Base-by-base conservation (phyloP, 2,113 vertebrate genomes). In the Perca flavescens region DNA sequence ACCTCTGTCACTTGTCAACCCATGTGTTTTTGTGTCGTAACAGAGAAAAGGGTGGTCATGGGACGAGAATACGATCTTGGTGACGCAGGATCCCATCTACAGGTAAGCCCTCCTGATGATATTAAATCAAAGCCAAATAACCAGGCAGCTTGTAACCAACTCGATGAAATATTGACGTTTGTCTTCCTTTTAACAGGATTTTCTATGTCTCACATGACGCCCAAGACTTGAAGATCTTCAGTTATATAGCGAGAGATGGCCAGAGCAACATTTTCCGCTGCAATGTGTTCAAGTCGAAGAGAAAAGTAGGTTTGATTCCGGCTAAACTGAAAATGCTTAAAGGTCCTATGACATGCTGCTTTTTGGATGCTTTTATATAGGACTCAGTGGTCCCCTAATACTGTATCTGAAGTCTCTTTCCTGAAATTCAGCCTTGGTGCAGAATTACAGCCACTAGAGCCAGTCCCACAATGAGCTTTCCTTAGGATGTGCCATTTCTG, bases 131-230 rank as follows among this genome's bases (percentile, higher is more conserved):
- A 43, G 28, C 17, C 56, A 52, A 71, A 57, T 50, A 75, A 75
- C 3, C 11, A 53, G 17, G 12, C 46, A 46, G 28, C 54, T 50
- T n/a, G 16, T 63, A n/a, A 57, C 64, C 34, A 21, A 25, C 69
- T 25, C 1, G 3, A 14, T 61, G 3, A 82, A 31, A 36, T 61
- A 6, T 34, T 43, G 40, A 40, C 2, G 7, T 67, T 77, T 65
- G 47, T 67, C 66, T 72, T 93, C 79, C 57, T 60, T 16, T 79
- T 61, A 52, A 16, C 86, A 99, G 98, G 95, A 98, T 99, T 93
- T 99, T 99, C 91, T 99, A 99, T 0, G 98, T 99, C 13, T 99
- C 98, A 1, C 98, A 99, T 0, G 98, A 99, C 70, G 99, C 98
- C 66, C 98, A 99, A 83, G 98, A 99, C 91, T 83, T 99, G 64